Evolutionary conservation across 2,113 vertebrate species (phyloP).

Genomic region (Electrona antarctica): DNA sequence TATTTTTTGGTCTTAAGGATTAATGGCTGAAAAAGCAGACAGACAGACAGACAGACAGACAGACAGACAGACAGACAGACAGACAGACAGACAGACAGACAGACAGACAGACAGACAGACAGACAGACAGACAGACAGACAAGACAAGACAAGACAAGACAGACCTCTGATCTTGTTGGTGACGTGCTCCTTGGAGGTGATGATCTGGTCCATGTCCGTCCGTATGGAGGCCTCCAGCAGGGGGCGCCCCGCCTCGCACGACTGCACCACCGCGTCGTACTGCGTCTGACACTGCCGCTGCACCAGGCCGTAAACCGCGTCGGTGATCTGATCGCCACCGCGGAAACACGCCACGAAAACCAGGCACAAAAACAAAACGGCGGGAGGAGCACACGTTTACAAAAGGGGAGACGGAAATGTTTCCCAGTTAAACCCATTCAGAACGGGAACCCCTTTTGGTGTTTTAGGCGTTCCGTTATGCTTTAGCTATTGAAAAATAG

Average conservation of each 20-base stretch:
- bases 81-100: constrained; percentile 66
- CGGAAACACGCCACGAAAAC: background rate
- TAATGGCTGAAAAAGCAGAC: too few species aligned
- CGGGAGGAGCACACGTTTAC: background rate
- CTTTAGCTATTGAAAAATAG: too few species aligned
- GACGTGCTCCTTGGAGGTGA: constrained; percentile 94
- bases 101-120: too few species aligned
- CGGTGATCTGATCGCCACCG: constrained; percentile 85
- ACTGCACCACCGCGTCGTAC: constrained; percentile 74
- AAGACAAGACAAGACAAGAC: too few species aligned
- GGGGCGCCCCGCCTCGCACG: constrained; percentile 79
- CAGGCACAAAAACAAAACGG: background rate
- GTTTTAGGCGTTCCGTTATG: too few species aligned
- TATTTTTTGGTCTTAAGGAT: too few species aligned
- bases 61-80: too few species aligned
- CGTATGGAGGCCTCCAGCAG: constrained; percentile 87
- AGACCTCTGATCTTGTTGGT: constrained; percentile 93
- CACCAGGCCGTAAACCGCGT: constrained; percentile 87
- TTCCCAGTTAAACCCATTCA: too few species aligned
- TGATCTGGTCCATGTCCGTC: constrained; percentile 96
- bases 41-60: too few species aligned
- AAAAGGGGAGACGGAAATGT: background rate
- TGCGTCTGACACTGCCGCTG: constrained; percentile 80
- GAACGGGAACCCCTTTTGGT: too few species aligned
- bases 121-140: constrained; percentile 65